Evolutionary conservation across 2,888 invertebrate species (phyloP).

Genomic region (Orchestes rusci): DNA sequence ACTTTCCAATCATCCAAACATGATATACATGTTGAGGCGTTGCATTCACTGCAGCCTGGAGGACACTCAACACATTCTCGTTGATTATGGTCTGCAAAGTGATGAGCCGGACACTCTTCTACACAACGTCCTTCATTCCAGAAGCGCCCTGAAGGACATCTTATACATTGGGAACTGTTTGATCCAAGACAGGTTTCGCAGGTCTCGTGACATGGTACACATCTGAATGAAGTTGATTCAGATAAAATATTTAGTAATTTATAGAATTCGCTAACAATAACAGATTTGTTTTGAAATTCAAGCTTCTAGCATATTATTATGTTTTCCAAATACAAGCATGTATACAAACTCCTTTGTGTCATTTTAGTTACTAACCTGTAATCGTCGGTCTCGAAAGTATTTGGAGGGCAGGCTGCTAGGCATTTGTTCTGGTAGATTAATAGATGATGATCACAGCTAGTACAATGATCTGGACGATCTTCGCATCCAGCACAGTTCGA

Average conservation of each 20-base stretch:
- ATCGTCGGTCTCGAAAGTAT: conserved; percentile 80
- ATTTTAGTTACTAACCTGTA: conserved; percentile 69
- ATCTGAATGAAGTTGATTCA: conserved; percentile 49
- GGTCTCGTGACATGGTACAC: conserved; percentile 68
- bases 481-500: conserved; percentile 82
- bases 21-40: conserved; percentile 62
- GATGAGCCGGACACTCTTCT: conserved; percentile 64
- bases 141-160: conserved; percentile 67
- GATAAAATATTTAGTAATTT: too few relatives aligned
- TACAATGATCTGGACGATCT: conserved; percentile 74
- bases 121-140: conserved; percentile 67
- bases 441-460: conserved; percentile 82
- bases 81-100: conserved; percentile 69
- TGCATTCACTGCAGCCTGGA: conserved; percentile 70
- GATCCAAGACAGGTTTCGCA: conserved; percentile 78
- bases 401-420: conserved; percentile 72
- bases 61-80: conserved; percentile 76
- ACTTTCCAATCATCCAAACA: conserved; percentile 70
- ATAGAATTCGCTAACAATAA: too few relatives aligned
- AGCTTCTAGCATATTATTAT: too few relatives aligned
- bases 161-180: conserved; percentile 70
- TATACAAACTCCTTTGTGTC: too few relatives aligned
- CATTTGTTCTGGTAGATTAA: conserved; percentile 77
- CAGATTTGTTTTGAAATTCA: background rate
- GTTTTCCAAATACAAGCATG: too few relatives aligned